A percentile compares a stretch with the other conserved stretches of the same genome.
These are phyloP conservation scores for Augochlorella aurata DNA, from an alignment of 2,888 invertebrate genomes.

Conservation along the genomic window DNA sequence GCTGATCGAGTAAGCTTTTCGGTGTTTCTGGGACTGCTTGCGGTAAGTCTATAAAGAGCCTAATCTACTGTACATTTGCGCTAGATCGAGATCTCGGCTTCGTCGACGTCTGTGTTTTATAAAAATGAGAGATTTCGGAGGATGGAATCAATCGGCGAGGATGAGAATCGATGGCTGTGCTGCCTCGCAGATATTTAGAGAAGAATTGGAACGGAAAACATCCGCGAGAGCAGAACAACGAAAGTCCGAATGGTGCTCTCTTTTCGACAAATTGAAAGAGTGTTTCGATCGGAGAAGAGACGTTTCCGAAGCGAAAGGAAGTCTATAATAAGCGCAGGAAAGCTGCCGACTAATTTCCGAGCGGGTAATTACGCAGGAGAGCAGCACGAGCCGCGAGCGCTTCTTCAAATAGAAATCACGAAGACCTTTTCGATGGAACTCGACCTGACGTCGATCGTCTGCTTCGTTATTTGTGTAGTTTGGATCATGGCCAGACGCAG, in stretches of 20 bases:
- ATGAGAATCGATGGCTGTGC: neutral
- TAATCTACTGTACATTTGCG: neutral
- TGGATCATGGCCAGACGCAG: slow-evolving; percentile 55
- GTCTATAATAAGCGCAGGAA: slow-evolving; percentile 7
- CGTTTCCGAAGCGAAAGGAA: neutral
- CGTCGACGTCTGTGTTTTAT: neutral
- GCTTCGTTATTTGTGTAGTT: slow-evolving; percentile 44
- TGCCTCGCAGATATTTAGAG: neutral
- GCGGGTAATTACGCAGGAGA: slow-evolving; percentile 23
- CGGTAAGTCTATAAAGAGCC: neutral
- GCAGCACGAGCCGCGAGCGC: neutral
- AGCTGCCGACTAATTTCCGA: neutral
- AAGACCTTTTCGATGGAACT: slow-evolving; percentile 39
- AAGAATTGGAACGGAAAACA: neutral
- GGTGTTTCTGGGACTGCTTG: neutral
- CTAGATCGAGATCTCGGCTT: neutral
- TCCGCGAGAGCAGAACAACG: neutral
- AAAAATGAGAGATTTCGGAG: neutral
- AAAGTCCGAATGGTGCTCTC: neutral
- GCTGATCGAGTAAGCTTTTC: neutral
- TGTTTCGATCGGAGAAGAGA: neutral
- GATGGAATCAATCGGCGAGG: too few relatives aligned
- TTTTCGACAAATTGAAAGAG: neutral
- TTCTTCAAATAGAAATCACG: slow-evolving; percentile 41
- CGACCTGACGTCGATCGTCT: slow-evolving; percentile 51